Evolutionary conservation across 2,888 invertebrate genomes (phyloP), one percentile per base, ranked within the genome.

Genomic region (Himalopsyche kuldschensis): DNA sequence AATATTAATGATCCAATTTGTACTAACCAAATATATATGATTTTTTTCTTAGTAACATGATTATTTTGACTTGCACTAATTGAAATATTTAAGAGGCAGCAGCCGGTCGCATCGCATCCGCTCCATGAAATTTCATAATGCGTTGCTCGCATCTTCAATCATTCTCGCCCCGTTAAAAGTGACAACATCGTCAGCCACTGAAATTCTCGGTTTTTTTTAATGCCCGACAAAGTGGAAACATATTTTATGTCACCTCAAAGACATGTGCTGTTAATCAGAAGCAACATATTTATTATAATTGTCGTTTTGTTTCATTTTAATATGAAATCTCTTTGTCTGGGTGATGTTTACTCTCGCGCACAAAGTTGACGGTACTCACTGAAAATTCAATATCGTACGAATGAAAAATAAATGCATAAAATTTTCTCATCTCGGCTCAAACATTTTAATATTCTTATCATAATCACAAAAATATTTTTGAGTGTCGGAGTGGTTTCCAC

Each of bases 201-300:
- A 32, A 48, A 55, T 75, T 48, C 17, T 47, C 75, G 75, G 75
- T 55, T 80, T 48, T 80, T 41, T 76, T 48, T 83, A 83, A 80
- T 83, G 75, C 32, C 46, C 82, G 76, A 86, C 85, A 86, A 86
- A 86, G 85, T 86, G 85, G 85, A 86, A 86, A 84, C 85, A 86
- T 84, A 86, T 86, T 86, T 84, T 82, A 80, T 80, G 84, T 86
- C 85, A 83, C 84, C 84, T 83, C 80, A 20, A 46, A 78, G 83
- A 86, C 85, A 86, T 86, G 80, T 86, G 85, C 81, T 79, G 76
- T 86, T 86, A 84, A 86, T 86, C 85, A 81, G 41, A 78, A 41
- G 17, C 48, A 46, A 76, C 76, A 24, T 35, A 24, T 76, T 20
- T 76, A 69, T 69, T 69, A 69, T 41, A 41, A 41, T 41, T 41